Percentiles rank a stretch among this genome's conserved stretches.
phyloP scores from a whole-genome alignment of 2,797 vertebrate genomes.

The Gila robusta region DNA sequence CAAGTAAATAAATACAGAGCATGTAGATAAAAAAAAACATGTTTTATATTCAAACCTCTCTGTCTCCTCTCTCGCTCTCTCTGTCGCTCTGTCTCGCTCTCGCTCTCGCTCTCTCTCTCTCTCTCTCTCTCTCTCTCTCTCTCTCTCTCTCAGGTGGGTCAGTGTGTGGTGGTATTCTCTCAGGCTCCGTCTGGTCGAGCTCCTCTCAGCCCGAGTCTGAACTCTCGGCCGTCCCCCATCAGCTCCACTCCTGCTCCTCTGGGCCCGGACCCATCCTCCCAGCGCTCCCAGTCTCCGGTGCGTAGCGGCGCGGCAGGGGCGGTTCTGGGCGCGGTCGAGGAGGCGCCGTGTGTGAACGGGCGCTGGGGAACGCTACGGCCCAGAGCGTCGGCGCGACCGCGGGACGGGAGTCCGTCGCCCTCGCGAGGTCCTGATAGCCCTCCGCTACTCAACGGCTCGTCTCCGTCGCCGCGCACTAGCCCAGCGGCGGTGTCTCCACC shows the following conservation, averaged over 20 bases:
- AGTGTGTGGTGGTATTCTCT: constrained; percentile 98
- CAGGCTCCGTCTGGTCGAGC: constrained; percentile 96
- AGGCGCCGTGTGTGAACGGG: constrained; percentile 95
- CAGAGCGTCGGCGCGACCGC: constrained; percentile 83
- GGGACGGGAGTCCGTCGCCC: constrained; percentile 91
- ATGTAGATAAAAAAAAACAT: too few species aligned
- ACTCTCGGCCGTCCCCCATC: constrained; percentile 97
- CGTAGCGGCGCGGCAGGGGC: constrained; percentile 77
- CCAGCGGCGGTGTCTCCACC: constrained; percentile 86
- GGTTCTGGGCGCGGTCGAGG: constrained; percentile 83
- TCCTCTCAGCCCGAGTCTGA: constrained; percentile 95
- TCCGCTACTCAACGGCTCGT: constrained; percentile 87
- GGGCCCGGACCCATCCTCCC: constrained; percentile 87
- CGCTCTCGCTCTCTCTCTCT: too few species aligned
- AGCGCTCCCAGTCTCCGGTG: constrained; percentile 92
- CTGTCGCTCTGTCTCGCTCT: too few species aligned
- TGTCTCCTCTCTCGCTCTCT: too few species aligned
- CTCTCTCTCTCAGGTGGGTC: constrained; percentile 85
- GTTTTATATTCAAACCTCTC: too few species aligned
- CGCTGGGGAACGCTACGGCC: constrained; percentile 96
- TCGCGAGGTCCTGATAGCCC: constrained; percentile 87
- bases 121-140: background rate
- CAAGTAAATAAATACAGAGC: too few species aligned
- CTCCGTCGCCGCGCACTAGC: constrained; percentile 89
- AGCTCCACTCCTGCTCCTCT: constrained; percentile 92